Conservation (phyloP, 1,140 invertebrate species). For the Pomacea maculata region DNA sequence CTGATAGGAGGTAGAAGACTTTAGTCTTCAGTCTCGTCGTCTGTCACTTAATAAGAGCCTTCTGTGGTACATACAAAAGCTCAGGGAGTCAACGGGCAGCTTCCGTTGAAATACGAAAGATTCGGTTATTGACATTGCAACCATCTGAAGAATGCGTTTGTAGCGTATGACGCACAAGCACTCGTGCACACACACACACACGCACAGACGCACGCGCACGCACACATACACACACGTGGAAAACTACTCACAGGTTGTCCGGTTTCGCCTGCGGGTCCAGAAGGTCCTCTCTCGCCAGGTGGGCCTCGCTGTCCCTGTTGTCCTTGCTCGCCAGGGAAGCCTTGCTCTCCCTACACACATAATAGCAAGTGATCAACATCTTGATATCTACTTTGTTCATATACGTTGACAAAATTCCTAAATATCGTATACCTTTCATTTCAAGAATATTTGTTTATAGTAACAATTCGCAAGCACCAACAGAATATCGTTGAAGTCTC, state of each 20-base stretch:
- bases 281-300: slow-evolving; percentile 46
- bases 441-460: background rate
- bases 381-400: too few species aligned
- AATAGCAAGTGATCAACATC: background rate
- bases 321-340: slow-evolving; percentile 43
- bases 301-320: slow-evolving; percentile 37
- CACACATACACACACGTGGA: background rate
- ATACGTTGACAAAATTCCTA: background rate
- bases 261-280: slow-evolving; percentile 40
- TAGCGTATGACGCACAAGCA: background rate
- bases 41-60: background rate
- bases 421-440: background rate
- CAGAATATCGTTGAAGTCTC: background rate
- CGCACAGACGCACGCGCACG: background rate
- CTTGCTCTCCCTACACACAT: slow-evolving; percentile 41
- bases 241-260: slow-evolving; percentile 38
- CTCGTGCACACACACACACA: background rate
- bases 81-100: background rate
- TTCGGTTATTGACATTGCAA: too few species aligned
- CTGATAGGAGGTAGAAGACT: background rate
- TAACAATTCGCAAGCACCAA: background rate
- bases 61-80: too few species aligned
- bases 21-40: background rate
- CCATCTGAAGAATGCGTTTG: background rate
- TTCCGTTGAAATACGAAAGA: background rate